Base-by-base conservation (phyloP, 2,797 vertebrate species). In the Tapirus indicus region DNA sequence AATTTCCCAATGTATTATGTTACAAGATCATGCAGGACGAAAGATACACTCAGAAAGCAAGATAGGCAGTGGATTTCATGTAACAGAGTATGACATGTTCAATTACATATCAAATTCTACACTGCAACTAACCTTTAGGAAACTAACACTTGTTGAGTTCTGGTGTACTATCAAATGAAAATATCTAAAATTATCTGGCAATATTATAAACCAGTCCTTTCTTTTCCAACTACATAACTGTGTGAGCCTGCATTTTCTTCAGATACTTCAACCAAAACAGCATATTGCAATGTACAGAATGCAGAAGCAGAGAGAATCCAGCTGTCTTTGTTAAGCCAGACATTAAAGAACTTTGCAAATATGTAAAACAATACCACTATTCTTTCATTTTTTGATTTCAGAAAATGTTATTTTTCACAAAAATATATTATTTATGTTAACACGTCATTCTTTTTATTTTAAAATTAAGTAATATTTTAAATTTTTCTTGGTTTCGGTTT, bases 391-490 rank as follows among this genome's bases (percentile, higher is more conserved):
- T 87, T 86, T 32, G 52, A 12, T 95, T 96, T 86, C 74, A 11
- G 25, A 80, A 95, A 95, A 68, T 66, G 4, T 23, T 87, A 13
- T 68, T 91, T 85, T 82, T 52, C 18, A 60, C 72, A 58, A 78
- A 92, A 93, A 38, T 52, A 13, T 32, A 0, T 35, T 54, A 32
- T 41, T 71, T 88, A 78, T 84, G 49, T 77, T 82, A 90, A 62
- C 41, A 47, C 85, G 16, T 66, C 58, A 68, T 66, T 78, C 20
- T 64, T 44, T 69, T 38, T 88, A 93, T 68, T 92, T 95, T 94
- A 71, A 54, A 95, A 66, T 82, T 69, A 91, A 77, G 41, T 32
- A 62, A 84, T 71, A 93, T 41, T 72, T 85, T n/a, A 23, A 62
- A 66, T 16, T 69, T 12, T 77, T 47, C 78, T 85, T 7, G 32